Base-by-base conservation (phyloP, 1,140 invertebrate genomes). In the Trichogramma pretiosum region DNA sequence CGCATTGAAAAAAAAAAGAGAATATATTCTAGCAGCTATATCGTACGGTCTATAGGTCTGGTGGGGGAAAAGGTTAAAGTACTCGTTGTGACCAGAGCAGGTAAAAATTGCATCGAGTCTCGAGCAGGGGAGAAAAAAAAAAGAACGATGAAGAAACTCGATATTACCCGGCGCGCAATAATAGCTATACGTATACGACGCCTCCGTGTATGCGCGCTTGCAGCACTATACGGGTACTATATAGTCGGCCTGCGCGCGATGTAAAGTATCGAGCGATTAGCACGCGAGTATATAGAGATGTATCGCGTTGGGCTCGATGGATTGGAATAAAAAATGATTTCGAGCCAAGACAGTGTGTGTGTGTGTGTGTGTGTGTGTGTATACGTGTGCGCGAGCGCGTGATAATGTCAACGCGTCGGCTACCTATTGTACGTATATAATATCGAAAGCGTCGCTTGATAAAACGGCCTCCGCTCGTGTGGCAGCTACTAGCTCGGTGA, bases 301-400 rank as follows among this genome's bases (percentile, higher is more conserved):
- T 41, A 17, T n/a, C 5, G 19, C 9, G 17, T 3, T 18, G 11
- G n/a, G n/a, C n/a, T n/a, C n/a, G n/a, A n/a, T n/a, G 18, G 21
- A 40, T 40, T 23, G 14, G 16, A 48, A 48, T 48, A 30, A 48
- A 48, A 41, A 35, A 42, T 10, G 40, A 30, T 37, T 28, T 28
- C n/a, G 13, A 34, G 47, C 33, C 5, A 7, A 28, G 24, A 28
- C 11, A 7, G 24, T 5, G 24, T 28, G 11, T 28, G 11, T 7
- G 11, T 7, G 24, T 28, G 24, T 7, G 11, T 28, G 11, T 28
- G 24, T 5, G 24, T 28, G 11, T 28, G 11, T 7, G 11, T 7
- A 11, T 28, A 11, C 5, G 11, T 28, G 11, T 28, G n/a, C 22
- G 14, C 23, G 11, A 4, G 23, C n/a, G 2, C n/a, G n/a, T n/a